Evolutionary conservation across 2,113 vertebrate species (phyloP), one percentile per base, ranked within the genome.

Genomic region (Cavia aperea): DNA sequence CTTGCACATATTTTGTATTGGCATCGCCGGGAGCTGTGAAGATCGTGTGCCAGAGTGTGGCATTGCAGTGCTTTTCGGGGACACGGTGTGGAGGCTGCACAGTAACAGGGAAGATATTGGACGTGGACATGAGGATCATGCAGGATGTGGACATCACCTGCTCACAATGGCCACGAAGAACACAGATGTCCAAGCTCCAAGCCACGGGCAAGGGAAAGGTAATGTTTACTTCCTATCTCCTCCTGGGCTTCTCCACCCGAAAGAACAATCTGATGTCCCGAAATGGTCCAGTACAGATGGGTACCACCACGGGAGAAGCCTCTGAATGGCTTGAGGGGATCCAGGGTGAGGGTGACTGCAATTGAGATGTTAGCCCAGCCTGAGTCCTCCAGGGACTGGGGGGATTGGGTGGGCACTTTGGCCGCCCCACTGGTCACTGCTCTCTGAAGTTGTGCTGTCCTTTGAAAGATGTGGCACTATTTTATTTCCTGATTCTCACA

Each of bases 401-500:
- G 98, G 0, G 98, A 97, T 96, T 99, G 99, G 0, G 99, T 99
- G 95, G 98, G 98, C 24, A 97, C 98, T 13, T 99, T 98, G 0
- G 98, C 97, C 96, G 99, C 99, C 7, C 98, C 98, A 0, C 98
- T 99, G 39, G 98, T 98, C 97, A 98, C 98, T 0, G 96, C 98
- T 99, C 94, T 99, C 99, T 0, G 98, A 98, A 10, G 99, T 98
- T 0, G 98, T 98, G 6, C 98, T 99, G 88, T 99, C 99, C 0
- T 99, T 99, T 83, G 98, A 97, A 81, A 99, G 98, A 68, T 99
- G 99, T 95, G 99, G 99, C 81, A 99, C 97, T 0, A 99, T 99
- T 95, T 99, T 99, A 6, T 99, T 99, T 97, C 99, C 99, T 1
- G 99, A 99, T 97, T 99, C 98, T n/a, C 99, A 99, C 62, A 99